These are phyloP conservation scores for Stenoptilia bipunctidactyla DNA, from an alignment of 2,888 invertebrate species.

Conservation along the genomic window DNA sequence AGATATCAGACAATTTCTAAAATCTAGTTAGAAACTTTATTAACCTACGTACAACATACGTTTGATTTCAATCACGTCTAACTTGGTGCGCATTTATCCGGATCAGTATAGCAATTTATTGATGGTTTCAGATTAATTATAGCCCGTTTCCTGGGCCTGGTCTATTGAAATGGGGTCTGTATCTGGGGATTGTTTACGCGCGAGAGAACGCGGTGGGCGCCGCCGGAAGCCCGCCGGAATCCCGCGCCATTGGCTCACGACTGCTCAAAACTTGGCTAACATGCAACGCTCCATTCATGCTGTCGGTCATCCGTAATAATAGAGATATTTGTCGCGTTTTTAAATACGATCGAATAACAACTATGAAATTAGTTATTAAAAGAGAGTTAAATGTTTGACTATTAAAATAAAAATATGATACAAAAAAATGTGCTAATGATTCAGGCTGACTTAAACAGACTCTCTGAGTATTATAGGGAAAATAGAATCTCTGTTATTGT, in stretches of 20 bases:
- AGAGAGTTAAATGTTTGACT: not conserved
- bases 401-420: too few relatives aligned
- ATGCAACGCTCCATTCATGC: conserved; percentile 42
- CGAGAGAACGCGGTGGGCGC: conserved; percentile 37
- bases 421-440: too few relatives aligned
- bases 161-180: conserved; percentile 28
- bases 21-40: too few relatives aligned
- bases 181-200: conserved; percentile 58
- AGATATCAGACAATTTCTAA: too few relatives aligned
- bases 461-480: too few relatives aligned
- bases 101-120: conserved; percentile 2
- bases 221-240: conserved; percentile 60
- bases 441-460: too few relatives aligned
- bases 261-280: conserved; percentile 41
- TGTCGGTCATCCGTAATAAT: conserved; percentile 1
- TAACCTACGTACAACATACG: too few relatives aligned
- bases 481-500: too few relatives aligned
- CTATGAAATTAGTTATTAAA: not conserved
- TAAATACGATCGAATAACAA: too few relatives aligned
- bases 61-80: not conserved
- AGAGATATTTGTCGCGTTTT: not conserved
- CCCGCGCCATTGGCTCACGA: conserved; percentile 59
- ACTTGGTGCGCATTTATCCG: conserved; percentile 5
- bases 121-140: conserved; percentile 13
- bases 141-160: conserved; percentile 19